phyloP scores from a whole-genome alignment of 1,140 invertebrate species.

The Drosophila pseudoananassae region DNA sequence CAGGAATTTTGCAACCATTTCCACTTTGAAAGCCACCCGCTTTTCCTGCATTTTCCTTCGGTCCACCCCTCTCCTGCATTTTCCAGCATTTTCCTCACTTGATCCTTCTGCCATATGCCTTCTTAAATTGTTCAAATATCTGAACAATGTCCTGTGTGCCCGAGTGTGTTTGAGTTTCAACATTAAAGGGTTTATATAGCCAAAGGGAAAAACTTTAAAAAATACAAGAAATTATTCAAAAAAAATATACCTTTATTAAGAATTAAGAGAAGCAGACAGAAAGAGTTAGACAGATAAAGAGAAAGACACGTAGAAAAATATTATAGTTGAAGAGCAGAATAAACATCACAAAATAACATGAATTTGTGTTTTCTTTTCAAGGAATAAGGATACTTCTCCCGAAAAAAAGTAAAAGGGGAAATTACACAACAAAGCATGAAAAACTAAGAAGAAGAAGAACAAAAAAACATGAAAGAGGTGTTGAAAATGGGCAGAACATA shows the following conservation, averaged over 20 bases:
- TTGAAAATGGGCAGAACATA: slow-evolving; percentile 16
- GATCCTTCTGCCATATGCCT: neutral
- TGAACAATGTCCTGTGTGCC: neutral
- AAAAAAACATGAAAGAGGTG: slow-evolving; percentile 42
- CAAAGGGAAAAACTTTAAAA: slow-evolving; percentile 1
- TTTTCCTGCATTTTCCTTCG: neutral
- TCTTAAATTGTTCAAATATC: slow-evolving; percentile 14
- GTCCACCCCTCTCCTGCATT: no score
- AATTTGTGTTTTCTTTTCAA: neutral
- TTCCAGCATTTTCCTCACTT: no score
- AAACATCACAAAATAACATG: slow-evolving; percentile 32
- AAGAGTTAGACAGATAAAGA: neutral
- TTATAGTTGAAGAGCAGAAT: neutral
- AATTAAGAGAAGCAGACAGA: neutral
- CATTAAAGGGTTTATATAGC: neutral
- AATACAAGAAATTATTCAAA: neutral
- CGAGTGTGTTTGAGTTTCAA: neutral
- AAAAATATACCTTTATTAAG: neutral
- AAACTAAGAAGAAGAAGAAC: neutral
- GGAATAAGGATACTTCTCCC: neutral
- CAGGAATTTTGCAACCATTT: slow-evolving; percentile 15
- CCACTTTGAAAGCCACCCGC: neutral
- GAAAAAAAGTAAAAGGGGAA: neutral
- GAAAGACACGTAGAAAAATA: neutral
- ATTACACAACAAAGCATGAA: neutral